Evolutionary conservation across 2,113 vertebrate species (phyloP).

Genomic region (Orthonyx spaldingii): DNA sequence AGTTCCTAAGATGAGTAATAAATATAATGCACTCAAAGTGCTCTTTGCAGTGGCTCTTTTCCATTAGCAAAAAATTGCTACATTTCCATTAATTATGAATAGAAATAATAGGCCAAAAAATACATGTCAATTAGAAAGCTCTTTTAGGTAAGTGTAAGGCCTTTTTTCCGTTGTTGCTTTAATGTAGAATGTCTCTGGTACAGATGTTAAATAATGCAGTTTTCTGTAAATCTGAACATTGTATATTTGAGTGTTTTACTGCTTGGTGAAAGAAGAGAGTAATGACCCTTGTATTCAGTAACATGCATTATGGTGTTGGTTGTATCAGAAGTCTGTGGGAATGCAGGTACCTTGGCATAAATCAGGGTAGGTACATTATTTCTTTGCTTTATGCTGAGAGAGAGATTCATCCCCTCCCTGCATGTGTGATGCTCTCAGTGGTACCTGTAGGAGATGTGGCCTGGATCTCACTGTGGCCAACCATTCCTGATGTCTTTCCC

Average conservation of each 20-base stretch:
- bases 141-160: background rate
- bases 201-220: background rate
- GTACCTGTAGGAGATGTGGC: background rate
- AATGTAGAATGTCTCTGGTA: background rate
- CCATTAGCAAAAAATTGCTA: constrained; percentile 9
- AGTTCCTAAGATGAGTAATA: background rate
- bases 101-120: background rate
- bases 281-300: background rate
- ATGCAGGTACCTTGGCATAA: background rate
- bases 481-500: background rate
- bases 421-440: fast-evolving
- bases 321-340: background rate
- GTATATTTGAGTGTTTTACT: background rate
- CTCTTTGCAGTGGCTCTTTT: background rate
- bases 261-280: background rate
- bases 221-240: background rate
- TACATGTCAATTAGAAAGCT: background rate
- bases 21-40: background rate
- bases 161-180: background rate
- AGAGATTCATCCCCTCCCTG: background rate
- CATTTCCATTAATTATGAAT: constrained; percentile 39
- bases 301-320: background rate
- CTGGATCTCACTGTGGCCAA: background rate
- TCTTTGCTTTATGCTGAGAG: background rate
- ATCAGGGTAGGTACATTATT: background rate